Evolutionary conservation across 2,113 vertebrate genomes (phyloP), one percentile per base, ranked within the genome.

Genomic region (Neomonachus schauinslandi): DNA sequence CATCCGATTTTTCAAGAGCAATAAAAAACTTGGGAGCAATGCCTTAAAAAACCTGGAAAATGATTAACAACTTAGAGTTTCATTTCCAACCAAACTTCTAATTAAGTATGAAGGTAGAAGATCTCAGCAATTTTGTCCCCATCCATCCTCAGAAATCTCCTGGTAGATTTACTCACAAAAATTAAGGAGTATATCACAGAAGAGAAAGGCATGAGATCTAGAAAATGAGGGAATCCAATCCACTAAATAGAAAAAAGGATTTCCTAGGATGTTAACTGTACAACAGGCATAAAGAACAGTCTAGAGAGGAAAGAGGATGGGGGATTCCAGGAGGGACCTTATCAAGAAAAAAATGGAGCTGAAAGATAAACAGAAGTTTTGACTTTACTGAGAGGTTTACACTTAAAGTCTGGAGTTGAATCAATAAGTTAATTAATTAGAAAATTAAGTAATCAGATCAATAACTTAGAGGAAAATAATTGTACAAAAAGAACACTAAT

Each of bases 41-140:
- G 31, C 19, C 93, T 82, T 86, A 21, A 51, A 82, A 96, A 83
- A 53, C 57, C 26, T 79, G 55, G 84, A 91, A 83, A 83, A 88
- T 28, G 13, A 82, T 71, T 79, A 83, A 24, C 8, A 88, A 57
- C 42, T 22, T 6, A 79, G 65, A 91, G 82, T 95, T 77, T 69
- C 85, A 74, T 59, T 77, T 57, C 53, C 5, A 76, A 13, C 28
- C 18, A 69, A 89, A 61, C 12, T 59, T 33, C 33, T 74, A 94
- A 91, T 57, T 79, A 88, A 69, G 18, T 77, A 42, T 26, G n/a
- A 82, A 90, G 72, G 24, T 0, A 57, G 46, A 91, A 65, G 42
- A 31, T 63, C 42, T 84, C 28, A 69, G 36, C 33, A 49, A 55
- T 84, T 84, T 76, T 87, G 11, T 4, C 16, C 22, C 15, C 3